These are phyloP conservation scores for Chrysolina oricalcia DNA, from an alignment of 2,888 invertebrate genomes.

Conservation along the genomic window DNA sequence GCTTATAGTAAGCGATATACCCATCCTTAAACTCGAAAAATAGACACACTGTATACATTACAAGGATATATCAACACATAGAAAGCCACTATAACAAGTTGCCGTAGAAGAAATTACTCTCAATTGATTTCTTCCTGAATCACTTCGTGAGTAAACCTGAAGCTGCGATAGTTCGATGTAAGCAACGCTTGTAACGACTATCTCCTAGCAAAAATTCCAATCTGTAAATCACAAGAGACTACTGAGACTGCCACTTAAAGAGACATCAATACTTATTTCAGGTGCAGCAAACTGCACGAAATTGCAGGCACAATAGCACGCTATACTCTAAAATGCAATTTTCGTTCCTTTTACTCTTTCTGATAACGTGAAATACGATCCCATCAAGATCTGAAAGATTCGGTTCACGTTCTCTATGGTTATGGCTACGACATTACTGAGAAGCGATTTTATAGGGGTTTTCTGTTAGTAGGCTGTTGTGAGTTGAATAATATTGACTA, in stretches of 20 bases:
- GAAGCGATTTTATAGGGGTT: neutral
- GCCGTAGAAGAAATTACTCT: no score
- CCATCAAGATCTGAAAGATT: neutral
- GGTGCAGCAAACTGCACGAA: neutral
- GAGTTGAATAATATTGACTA: neutral
- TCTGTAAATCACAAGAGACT: neutral
- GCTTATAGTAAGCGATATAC: no score
- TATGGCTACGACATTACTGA: conserved; percentile 5
- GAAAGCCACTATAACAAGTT: no score
- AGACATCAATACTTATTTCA: neutral
- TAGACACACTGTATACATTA: no score
- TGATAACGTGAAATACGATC: conserved; percentile 9
- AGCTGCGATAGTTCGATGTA: neutral
- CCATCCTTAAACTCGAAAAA: no score
- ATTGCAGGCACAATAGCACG: neutral
- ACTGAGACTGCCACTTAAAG: neutral
- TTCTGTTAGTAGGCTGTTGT: neutral
- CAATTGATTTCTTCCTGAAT: no score
- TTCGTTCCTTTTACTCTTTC: conserved; percentile 8
- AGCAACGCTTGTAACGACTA: neutral
- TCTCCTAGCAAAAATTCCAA: neutral
- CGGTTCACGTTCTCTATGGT: conserved; percentile 11
- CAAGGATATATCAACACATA: no score
- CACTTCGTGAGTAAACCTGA: neutral
- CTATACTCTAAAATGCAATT: neutral